Conservation (phyloP, 1,140 invertebrate species). For the Lepidotrigona ventralis region DNA sequence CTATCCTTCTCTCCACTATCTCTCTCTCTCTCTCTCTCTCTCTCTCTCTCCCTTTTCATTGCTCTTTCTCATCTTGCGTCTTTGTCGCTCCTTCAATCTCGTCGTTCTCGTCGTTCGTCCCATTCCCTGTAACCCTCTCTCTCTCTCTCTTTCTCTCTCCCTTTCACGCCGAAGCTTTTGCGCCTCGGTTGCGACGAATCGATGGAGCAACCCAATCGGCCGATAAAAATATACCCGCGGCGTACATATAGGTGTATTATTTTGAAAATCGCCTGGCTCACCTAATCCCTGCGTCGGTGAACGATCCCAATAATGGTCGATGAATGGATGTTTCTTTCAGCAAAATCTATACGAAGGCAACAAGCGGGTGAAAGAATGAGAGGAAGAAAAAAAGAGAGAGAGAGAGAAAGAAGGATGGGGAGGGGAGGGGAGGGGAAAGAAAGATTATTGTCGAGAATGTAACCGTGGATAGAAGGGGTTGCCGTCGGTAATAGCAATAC, state of each 20-base stretch:
- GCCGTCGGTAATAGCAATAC: slow-evolving; percentile 1
- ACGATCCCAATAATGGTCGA: slow-evolving; percentile 21
- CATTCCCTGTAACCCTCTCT: slow-evolving; percentile 36
- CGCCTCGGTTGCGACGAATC: slow-evolving; percentile 59
- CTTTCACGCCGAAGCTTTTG: slow-evolving; percentile 52
- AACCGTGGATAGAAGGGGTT: not conserved
- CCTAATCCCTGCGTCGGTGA: not conserved
- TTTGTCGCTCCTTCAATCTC: slow-evolving; percentile 17
- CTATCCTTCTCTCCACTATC: not conserved
- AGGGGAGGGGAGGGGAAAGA: not conserved
- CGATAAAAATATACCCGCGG: slow-evolving; percentile 57
- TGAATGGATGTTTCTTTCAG: slow-evolving; percentile 41
- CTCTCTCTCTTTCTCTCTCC: slow-evolving; percentile 38
- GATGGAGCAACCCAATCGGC: slow-evolving; percentile 60
- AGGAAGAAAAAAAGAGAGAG: not conserved
- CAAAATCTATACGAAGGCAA: not conserved
- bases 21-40: slow-evolving; percentile 23
- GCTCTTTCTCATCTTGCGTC: slow-evolving; percentile 13
- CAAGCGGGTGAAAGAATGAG: not conserved
- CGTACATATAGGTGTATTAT: slow-evolving; percentile 37
- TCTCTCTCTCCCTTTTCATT: slow-evolving; percentile 17
- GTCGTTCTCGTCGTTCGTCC: slow-evolving; percentile 7
- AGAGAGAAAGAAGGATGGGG: no score
- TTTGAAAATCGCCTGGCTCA: slow-evolving; percentile 40
- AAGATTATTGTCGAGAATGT: slow-evolving; percentile 5